phyloP scores from a whole-genome alignment of 2,113 vertebrate genomes.

The Nothocercus nigrocapillus region DNA sequence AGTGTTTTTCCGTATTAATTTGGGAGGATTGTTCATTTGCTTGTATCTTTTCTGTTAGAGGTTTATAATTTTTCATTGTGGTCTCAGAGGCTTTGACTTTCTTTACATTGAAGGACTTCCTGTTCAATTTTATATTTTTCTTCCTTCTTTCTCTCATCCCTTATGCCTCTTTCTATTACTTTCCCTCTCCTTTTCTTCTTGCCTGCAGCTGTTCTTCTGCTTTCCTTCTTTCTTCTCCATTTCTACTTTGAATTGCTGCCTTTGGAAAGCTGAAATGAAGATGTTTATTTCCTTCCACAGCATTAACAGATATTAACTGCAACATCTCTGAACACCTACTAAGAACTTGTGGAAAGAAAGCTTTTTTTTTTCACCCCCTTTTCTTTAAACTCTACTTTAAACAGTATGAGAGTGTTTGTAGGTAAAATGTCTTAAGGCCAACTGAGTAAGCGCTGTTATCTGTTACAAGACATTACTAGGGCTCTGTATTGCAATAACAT shows the following conservation, averaged over 20 bases:
- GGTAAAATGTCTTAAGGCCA: not conserved
- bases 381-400: not conserved
- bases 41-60: not conserved
- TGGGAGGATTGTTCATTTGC: not conserved
- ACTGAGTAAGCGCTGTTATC: not conserved
- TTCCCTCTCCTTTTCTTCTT: not conserved
- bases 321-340: not conserved
- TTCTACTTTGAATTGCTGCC: not conserved
- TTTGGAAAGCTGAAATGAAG: slow-evolving; percentile 9
- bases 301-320: not conserved
- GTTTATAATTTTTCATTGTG: not conserved
- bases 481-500: not conserved
- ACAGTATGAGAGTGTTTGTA: not conserved
- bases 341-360: not conserved
- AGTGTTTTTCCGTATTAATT: not conserved
- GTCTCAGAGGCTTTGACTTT: not conserved
- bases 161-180: not conserved
- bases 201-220: not conserved
- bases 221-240: not conserved
- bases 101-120: not conserved
- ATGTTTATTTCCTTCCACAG: not conserved
- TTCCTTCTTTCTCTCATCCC: not conserved
- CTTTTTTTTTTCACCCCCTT: not conserved
- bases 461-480: not conserved
- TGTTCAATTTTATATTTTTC: not conserved